phyloP scores from a whole-genome alignment of 2,888 invertebrate species.

The Agonopterix subpropinquella region DNA sequence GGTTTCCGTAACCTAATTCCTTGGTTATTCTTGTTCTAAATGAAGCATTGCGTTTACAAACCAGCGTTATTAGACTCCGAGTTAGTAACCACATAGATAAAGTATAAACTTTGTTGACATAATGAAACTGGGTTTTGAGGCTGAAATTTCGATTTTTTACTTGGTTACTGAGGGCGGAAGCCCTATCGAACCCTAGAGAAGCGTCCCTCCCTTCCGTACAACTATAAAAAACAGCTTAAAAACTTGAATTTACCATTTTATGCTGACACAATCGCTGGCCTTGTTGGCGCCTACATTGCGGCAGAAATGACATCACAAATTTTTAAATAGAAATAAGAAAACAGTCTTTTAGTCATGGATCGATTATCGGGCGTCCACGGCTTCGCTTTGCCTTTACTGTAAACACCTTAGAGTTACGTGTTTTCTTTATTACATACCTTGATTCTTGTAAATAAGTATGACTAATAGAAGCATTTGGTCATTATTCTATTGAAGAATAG shows the following conservation, averaged over 20 bases:
- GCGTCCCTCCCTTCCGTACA: conserved; percentile 10
- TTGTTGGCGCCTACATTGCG: conserved; percentile 54
- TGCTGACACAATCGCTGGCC: conserved; percentile 35
- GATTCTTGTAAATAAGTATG: too few species aligned
- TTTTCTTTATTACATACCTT: conserved; percentile 9
- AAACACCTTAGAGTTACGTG: conserved; percentile 20
- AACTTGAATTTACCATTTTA: conserved; percentile 18
- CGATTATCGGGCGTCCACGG: conserved; percentile 5
- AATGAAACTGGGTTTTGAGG: conserved; percentile 10
- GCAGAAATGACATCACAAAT: conserved; percentile 59
- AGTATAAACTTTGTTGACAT: conserved; percentile 46
- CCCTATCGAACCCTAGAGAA: not conserved
- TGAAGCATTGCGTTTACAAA: conserved; percentile 21
- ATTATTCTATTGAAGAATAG: too few species aligned
- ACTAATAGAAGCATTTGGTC: too few species aligned
- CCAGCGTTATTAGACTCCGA: conserved; percentile 12
- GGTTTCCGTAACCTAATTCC: conserved; percentile 57
- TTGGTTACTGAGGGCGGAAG: conserved; percentile 10
- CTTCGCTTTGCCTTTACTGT: conserved; percentile 8
- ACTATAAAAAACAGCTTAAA: conserved; percentile 11
- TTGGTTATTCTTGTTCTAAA: conserved; percentile 29
- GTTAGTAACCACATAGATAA: conserved; percentile 3
- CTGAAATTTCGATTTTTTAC: conserved; percentile 15
- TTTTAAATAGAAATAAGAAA: conserved; percentile 15
- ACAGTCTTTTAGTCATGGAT: not conserved